Percentiles rank a stretch among this genome's conserved stretches.
Conservation (phyloP, 2,888 invertebrate species). For the Lithophane socia region DNA sequence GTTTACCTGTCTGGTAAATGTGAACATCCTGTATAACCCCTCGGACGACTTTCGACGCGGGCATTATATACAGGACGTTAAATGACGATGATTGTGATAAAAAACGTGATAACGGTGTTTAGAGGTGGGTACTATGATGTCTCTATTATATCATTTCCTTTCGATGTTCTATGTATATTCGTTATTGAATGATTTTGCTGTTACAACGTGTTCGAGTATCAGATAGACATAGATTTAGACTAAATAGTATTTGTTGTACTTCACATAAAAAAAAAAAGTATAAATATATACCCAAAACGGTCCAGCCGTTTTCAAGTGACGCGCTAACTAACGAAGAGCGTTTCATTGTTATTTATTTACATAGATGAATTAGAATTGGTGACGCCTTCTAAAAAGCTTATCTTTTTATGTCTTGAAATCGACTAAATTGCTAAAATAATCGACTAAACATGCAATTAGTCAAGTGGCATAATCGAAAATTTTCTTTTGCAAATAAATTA, state of each 20-base stretch:
- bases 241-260: too few species aligned
- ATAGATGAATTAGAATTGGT: too few species aligned
- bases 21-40: conserved; percentile 69
- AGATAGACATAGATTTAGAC: too few species aligned
- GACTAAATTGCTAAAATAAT: conserved; percentile 7
- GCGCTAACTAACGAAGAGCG: too few species aligned
- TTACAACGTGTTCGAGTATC: neutral
- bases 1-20: conserved; percentile 42
- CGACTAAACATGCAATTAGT: conserved; percentile 1
- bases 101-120: conserved; percentile 21
- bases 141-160: conserved; percentile 30
- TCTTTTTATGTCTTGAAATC: too few species aligned
- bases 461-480: neutral
- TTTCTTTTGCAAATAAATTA: conserved; percentile 18
- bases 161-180: neutral
- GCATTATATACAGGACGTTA: conserved; percentile 61
- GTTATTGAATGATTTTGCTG: neutral
- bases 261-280: too few species aligned
- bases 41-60: conserved; percentile 68
- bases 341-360: too few species aligned
- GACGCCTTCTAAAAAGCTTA: too few species aligned
- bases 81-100: conserved; percentile 51
- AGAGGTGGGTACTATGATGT: conserved; percentile 18
- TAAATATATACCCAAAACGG: too few species aligned
- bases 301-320: too few species aligned